Percentiles rank a stretch among this genome's conserved stretches.
These are phyloP conservation scores for Pituophis catenifer DNA, from an alignment of 2,113 vertebrate species.

Conservation along the genomic window DNA sequence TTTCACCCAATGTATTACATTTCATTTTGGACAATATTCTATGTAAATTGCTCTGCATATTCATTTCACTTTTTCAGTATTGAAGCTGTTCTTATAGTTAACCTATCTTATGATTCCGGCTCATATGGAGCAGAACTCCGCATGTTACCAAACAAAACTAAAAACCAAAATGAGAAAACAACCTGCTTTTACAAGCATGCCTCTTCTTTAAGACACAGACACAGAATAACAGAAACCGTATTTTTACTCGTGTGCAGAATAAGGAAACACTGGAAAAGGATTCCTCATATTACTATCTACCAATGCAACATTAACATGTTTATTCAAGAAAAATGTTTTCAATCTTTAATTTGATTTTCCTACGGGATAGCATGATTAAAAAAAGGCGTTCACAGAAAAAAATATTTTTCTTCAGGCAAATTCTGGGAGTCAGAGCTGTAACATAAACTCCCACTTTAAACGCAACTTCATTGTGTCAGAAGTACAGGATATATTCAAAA, in stretches of 20 bases:
- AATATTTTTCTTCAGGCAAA: constrained; percentile 26
- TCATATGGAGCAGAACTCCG: constrained; percentile 54
- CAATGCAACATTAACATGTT: background rate
- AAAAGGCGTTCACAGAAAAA: background rate
- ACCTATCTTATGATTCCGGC: constrained; percentile 35
- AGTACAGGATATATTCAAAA: constrained; percentile 2
- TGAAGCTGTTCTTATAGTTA: constrained; percentile 24
- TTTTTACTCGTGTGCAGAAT: constrained; percentile 30
- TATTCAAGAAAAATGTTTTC: constrained; percentile 42
- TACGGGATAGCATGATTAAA: background rate
- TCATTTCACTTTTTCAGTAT: constrained; percentile 12
- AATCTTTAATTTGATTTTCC: constrained; percentile 42
- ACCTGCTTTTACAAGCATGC: background rate
- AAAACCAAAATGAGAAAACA: constrained; percentile 15
- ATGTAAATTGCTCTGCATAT: constrained; percentile 8
- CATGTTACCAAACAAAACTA: constrained; percentile 18
- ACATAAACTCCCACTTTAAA: background rate
- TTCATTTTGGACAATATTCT: background rate
- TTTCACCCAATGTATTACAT: background rate
- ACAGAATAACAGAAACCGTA: constrained; percentile 40
- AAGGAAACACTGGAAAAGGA: background rate
- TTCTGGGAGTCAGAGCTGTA: constrained; percentile 44
- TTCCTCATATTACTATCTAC: background rate
- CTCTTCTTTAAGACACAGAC: background rate
- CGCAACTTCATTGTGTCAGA: background rate